Base-by-base conservation (phyloP, 2,888 invertebrate species). In the Patella pellucida region DNA sequence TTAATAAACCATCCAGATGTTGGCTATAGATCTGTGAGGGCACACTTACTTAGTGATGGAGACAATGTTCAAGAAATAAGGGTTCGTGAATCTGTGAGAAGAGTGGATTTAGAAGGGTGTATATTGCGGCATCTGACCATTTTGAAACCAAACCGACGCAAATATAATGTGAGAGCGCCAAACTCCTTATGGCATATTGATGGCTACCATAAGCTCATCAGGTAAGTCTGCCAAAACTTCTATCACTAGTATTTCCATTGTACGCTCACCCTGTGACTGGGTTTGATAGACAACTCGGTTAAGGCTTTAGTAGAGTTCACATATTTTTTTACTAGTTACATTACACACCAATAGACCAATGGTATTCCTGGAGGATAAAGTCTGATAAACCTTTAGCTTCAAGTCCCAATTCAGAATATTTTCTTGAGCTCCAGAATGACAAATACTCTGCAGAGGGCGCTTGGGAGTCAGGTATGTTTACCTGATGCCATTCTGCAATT, bases 21-120 rank as follows among this genome's bases (percentile, higher is more conserved):
- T 27, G 62, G 62, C n/a, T 62, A 62, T 62, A 62, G 62, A 62
- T 62, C 62, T 62, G 62, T 62, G 62, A 62, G 62, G 62, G 62
- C 62, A n/a, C 62, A 62, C 62, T n/a, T 62, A 62, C 62, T 62
- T 62, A 27, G 27, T 27, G 27, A 27, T 27, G 27, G 27, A 62
- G 62, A 62, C n/a, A 62, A 62, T n/a, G 7, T 62, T n/a, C 62
- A 62, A 62, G 62, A 62, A 62, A 62, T 62, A 62, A 62, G 62
- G n/a, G 62, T 62, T 62, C 62, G 62, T 62, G 62, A 62, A 62
- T 62, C 62, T 62, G 62, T 62, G 19, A 62, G 62, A n/a, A 62
- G 62, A n/a, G n/a, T 62, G 62, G 62, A 62, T 19, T 62, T 62
- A 62, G 62, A 62, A 62, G 62, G 62, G 3, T 62, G 62, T 62